Conservation (phyloP, 2,888 invertebrate species). For the Tineola bisselliella region DNA sequence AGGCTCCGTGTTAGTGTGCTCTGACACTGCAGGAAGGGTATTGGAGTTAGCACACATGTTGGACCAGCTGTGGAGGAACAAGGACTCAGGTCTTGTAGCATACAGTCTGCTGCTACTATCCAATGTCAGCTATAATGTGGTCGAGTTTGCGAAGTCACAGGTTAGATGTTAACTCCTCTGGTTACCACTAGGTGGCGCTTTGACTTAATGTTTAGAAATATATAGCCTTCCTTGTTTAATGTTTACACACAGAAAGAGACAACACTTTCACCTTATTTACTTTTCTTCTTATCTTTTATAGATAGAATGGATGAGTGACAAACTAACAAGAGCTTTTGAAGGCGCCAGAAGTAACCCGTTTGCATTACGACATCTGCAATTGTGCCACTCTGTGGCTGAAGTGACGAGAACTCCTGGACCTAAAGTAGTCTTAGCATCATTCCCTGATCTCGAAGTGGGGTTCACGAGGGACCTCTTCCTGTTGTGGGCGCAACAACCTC, state of each 20-base stretch:
- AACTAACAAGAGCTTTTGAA: conserved; percentile 91
- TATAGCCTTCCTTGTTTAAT: too few species aligned
- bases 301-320: conserved; percentile 99
- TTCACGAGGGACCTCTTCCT: conserved; percentile 94
- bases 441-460: conserved; percentile 94
- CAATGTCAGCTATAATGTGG: conserved; percentile 97
- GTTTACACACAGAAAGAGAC: too few species aligned
- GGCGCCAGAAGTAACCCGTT: conserved; percentile 95
- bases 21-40: conserved; percentile 97
- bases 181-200: too few species aligned
- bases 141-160: conserved; percentile 98
- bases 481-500: conserved; percentile 90
- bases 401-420: conserved; percentile 85
- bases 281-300: conserved; percentile 33
- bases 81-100: conserved; percentile 93
- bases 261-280: too few species aligned
- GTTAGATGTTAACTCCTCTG: too few species aligned
- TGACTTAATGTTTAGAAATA: neutral
- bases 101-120: conserved; percentile 94
- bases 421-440: conserved; percentile 94
- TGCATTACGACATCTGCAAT: conserved; percentile 90
- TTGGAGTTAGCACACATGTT: conserved; percentile 96
- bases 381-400: conserved; percentile 93
- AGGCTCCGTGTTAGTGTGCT: conserved; percentile 95
- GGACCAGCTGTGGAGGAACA: conserved; percentile 93